Base-by-base conservation (phyloP, 2,888 invertebrate species). In the Meta bourneti region DNA sequence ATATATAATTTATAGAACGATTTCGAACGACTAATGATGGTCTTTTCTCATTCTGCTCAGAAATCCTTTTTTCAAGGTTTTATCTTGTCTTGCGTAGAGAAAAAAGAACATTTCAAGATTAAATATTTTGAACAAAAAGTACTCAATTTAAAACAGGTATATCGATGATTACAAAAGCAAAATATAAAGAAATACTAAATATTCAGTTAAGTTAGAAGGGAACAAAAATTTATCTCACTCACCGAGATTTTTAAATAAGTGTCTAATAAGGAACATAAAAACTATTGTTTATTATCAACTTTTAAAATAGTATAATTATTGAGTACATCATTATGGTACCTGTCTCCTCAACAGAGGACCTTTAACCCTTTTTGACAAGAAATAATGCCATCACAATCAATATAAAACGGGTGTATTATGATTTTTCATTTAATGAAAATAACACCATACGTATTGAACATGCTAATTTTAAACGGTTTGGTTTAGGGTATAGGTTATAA, bases 21-120 rank as follows among this genome's bases (percentile, higher is more conserved):
- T 34, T 34, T 34, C 1, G 1, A 34, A 34, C 8, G 51, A 20
- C 61, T 72, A 90, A 74, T 72, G 82, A 78, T 91, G 91, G 19
- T 91, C 91, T 87, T 87, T 90, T 51, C 82, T 78, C 52, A 90
- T 87, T 70, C 82, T 86, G 52, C 87, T 83, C 34, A 92, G 51
- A 19, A 92, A 74, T 82, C 92, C 90, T 74, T 83, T 92, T 80
- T 92, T 92, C 11, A 83, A 54, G 48, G 90, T 87, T 87, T 74
- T 86, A 75, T 87, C 87, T 61, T 86, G 71, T 0, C 90, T 87
- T 71, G 82, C 87, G 90, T 92, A 20, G n/a, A 11, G 34, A 34
- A 48, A 34, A 70, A 54, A 54, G 48, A 8, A 19, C 6, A 74
- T 61, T 61, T 61, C 61, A 74, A 74, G 34, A 34, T 34, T 34